These are phyloP conservation scores for Lepisosteus osseus DNA, from an alignment of 2,113 vertebrate genomes.

Conservation along the genomic window DNA sequence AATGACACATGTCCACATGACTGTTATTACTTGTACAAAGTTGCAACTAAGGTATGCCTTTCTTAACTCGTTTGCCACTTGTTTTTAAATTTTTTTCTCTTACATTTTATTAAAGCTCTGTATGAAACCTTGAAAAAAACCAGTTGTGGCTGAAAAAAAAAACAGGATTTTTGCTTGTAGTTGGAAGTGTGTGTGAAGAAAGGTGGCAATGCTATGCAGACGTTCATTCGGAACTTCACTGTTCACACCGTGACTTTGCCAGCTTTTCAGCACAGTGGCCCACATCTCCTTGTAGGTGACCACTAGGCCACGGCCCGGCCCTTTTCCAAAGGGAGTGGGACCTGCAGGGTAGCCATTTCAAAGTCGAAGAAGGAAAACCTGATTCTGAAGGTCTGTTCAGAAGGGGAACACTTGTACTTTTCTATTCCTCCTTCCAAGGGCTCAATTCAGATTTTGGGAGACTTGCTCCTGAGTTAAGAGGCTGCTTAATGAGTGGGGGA, in stretches of 20 bases:
- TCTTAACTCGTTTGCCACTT: constrained; percentile 49
- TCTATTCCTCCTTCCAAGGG: background rate
- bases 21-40: constrained; percentile 69
- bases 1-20: constrained; percentile 70
- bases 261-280: too few species aligned
- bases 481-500: background rate
- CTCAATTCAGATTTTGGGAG: background rate
- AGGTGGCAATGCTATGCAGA: constrained; percentile 36
- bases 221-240: constrained; percentile 18
- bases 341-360: too few species aligned
- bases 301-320: too few species aligned
- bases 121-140: constrained; percentile 11
- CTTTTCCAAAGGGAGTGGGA: too few species aligned
- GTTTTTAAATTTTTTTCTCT: constrained; percentile 44
- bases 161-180: background rate
- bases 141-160: constrained; percentile 7
- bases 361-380: too few species aligned
- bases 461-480: background rate
- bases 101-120: constrained; percentile 13
- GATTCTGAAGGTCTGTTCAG: too few species aligned
- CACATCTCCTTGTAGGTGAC: too few species aligned
- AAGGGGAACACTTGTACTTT: background rate
- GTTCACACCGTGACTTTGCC: constrained; percentile 13
- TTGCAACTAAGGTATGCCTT: constrained; percentile 63
- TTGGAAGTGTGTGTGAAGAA: background rate